A percentile compares a stretch with the other conserved stretches of the same genome.
These are phyloP conservation scores for Scotopteryx bipunctaria DNA, from an alignment of 2,888 invertebrate genomes.

Conservation along the genomic window DNA sequence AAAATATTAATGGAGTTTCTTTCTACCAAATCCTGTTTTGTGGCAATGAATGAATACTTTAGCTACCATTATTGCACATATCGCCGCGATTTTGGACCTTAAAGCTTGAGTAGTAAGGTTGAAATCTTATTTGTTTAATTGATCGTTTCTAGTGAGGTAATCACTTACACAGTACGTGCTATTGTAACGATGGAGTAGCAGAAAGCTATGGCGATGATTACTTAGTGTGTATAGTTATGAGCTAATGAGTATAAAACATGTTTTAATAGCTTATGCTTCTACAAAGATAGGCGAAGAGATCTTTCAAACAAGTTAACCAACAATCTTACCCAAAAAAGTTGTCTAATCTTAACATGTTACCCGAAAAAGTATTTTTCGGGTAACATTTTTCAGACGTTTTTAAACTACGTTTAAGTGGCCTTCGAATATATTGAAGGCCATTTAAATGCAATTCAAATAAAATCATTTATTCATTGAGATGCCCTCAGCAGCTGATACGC, in stretches of 20 bases:
- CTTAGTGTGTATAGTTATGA: neutral
- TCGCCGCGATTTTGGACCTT: constrained; percentile 4
- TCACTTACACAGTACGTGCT: constrained; percentile 7
- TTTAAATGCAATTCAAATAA: too few relatives aligned
- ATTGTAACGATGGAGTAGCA: constrained; percentile 8
- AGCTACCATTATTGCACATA: constrained; percentile 16
- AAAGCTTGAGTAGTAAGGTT: constrained; percentile 1
- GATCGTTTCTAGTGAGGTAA: constrained; percentile 5
- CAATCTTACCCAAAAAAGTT: too few relatives aligned
- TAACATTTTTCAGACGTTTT: too few relatives aligned
- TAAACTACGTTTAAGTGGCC: too few relatives aligned
- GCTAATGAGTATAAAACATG: constrained; percentile 5
- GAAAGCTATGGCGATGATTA: constrained; percentile 6
- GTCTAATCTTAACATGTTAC: too few relatives aligned
- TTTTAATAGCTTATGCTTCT: constrained; percentile 4
- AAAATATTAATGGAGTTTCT: constrained; percentile 50
- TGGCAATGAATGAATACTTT: constrained; percentile 38
- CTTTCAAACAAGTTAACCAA: too few relatives aligned
- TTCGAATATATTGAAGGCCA: too few relatives aligned
- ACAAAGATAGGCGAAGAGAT: too few relatives aligned
- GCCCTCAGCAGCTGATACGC: too few relatives aligned
- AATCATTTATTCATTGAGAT: too few relatives aligned
- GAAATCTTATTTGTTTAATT: constrained; percentile 6
- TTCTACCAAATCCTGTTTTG: constrained; percentile 40
- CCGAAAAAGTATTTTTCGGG: too few relatives aligned